Percentiles rank a stretch among this genome's conserved stretches.
phyloP scores from a whole-genome alignment of 2,797 vertebrate genomes.

The Propithecus perrieri region DNA sequence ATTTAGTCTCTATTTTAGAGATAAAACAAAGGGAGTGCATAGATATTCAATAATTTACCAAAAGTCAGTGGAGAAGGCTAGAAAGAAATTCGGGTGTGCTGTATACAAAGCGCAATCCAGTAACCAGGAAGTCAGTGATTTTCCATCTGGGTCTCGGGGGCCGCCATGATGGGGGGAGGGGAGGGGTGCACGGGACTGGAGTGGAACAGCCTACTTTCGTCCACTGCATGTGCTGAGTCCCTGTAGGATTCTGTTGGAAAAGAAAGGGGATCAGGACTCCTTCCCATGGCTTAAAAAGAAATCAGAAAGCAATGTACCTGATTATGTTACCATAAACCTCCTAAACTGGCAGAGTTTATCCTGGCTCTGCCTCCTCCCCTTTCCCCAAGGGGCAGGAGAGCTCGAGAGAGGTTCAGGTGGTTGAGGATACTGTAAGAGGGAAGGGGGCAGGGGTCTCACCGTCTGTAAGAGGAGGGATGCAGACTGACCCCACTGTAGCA shows the following conservation, averaged over 20 bases:
- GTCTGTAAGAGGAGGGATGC: not conserved
- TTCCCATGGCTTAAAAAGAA: not conserved
- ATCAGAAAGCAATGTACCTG: not conserved
- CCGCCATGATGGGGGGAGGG: not conserved
- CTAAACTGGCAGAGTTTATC: not conserved
- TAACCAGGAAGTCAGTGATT: not conserved
- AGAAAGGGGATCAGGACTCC: not conserved
- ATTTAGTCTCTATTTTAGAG: constrained; percentile 24
- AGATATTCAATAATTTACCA: constrained; percentile 16
- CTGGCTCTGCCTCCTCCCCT: not conserved
- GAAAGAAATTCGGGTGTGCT: constrained; percentile 17
- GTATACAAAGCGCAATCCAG: not conserved
- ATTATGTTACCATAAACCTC: constrained; percentile 7
- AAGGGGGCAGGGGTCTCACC: not conserved
- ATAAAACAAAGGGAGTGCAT: not conserved
- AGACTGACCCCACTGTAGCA: not conserved
- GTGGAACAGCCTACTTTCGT: not conserved
- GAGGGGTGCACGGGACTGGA: accelerated
- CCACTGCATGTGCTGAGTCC: not conserved
- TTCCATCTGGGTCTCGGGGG: not conserved
- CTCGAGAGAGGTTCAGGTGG: not conserved
- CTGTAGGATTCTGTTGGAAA: not conserved
- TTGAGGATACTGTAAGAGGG: not conserved
- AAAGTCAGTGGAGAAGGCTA: not conserved
- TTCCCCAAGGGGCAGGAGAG: not conserved